These are phyloP conservation scores for Mythimna lalbum DNA, from an alignment of 2,888 invertebrate species.

Conservation along the genomic window DNA sequence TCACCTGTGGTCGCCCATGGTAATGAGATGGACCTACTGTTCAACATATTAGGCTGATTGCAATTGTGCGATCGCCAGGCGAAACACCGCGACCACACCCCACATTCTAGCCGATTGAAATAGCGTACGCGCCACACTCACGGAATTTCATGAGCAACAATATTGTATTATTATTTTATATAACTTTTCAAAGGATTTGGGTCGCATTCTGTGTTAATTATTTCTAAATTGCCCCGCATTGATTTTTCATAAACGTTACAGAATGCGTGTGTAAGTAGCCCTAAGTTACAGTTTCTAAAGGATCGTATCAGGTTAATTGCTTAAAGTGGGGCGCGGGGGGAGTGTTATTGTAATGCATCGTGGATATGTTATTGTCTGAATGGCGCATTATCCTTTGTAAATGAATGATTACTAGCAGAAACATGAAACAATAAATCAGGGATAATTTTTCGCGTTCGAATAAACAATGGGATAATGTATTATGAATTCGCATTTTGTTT, in stretches of 20 bases:
- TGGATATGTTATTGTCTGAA: constrained; percentile 46
- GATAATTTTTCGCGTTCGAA: constrained; percentile 61
- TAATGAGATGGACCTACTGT: constrained; percentile 90
- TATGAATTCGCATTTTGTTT: constrained; percentile 73
- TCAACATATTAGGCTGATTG: constrained; percentile 90
- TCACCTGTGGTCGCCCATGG: constrained; percentile 90
- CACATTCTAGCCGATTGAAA: constrained; percentile 79
- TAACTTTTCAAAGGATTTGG: constrained; percentile 58
- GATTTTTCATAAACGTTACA: constrained; percentile 59
- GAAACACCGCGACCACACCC: constrained; percentile 75
- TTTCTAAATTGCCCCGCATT: constrained; percentile 54
- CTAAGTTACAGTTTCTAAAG: constrained; percentile 29
- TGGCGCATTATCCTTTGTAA: constrained; percentile 52
- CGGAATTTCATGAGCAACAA: constrained; percentile 61
- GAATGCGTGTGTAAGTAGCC: constrained; percentile 53
- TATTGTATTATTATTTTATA: constrained; percentile 61
- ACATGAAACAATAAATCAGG: constrained; percentile 57
- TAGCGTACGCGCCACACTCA: constrained; percentile 61
- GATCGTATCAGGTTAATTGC: constrained; percentile 57
- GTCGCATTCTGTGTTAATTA: constrained; percentile 60
- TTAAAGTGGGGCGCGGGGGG: constrained; percentile 19
- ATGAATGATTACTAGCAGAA: constrained; percentile 56
- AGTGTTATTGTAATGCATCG: constrained; percentile 42
- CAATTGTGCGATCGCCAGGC: constrained; percentile 81
- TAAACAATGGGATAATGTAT: constrained; percentile 68